Percentiles rank a stretch among this genome's conserved stretches.
phyloP scores from a whole-genome alignment of 2,113 vertebrate genomes.

The Nansenia antarctica region DNA sequence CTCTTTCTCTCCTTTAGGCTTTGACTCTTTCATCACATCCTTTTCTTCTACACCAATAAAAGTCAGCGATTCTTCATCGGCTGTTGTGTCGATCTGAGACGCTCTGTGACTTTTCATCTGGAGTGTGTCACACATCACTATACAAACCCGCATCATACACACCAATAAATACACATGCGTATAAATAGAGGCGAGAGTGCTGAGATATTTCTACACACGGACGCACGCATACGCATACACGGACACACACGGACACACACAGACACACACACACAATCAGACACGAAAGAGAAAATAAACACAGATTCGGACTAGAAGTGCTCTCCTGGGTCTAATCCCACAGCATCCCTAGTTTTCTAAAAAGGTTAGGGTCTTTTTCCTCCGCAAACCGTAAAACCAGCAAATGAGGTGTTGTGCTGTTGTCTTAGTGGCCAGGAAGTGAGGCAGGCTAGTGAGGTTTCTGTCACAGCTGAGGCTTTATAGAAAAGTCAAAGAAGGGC shows the following conservation, averaged over 20 bases:
- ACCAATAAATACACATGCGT: conserved; percentile 22
- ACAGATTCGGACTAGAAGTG: neutral
- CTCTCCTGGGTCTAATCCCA: neutral
- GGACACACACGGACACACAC: neutral
- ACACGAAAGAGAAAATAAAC: neutral
- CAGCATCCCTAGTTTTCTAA: neutral
- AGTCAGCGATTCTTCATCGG: conserved; percentile 81
- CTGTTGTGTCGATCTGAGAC: conserved; percentile 73
- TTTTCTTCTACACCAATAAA: conserved; percentile 81
- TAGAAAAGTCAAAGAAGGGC: conserved; percentile 51
- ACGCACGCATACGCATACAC: conserved; percentile 4
- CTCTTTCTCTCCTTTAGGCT: conserved; percentile 72
- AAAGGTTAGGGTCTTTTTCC: too few relatives aligned
- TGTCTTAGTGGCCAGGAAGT: neutral
- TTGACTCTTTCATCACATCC: conserved; percentile 76
- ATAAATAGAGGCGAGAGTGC: neutral
- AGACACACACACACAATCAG: neutral
- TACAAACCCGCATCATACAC: conserved; percentile 64
- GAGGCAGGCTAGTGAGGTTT: neutral
- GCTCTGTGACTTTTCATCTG: conserved; percentile 69
- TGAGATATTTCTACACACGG: neutral
- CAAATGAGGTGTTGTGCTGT: neutral
- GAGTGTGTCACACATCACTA: conserved; percentile 76
- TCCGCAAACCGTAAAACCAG: neutral
- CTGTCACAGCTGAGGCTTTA: conserved; percentile 35